These are phyloP conservation scores for Myiozetetes cayanensis DNA, from an alignment of 2,113 vertebrate species.

Conservation along the genomic window DNA sequence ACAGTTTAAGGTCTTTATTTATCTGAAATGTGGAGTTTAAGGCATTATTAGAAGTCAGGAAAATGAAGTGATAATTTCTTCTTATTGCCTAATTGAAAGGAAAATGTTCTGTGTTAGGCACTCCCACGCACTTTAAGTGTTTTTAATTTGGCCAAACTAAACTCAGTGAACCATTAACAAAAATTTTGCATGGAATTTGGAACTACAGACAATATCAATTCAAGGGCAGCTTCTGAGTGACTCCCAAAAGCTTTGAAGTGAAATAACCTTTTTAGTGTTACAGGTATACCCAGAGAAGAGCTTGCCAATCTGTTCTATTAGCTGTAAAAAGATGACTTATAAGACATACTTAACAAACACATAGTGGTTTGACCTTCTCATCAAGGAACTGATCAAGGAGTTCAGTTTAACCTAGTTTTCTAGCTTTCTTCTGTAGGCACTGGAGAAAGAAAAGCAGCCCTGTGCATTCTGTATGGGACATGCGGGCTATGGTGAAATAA, in stretches of 20 bases:
- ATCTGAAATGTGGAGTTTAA: neutral
- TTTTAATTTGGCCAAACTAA: neutral
- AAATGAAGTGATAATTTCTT: neutral
- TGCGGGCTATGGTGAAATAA: neutral
- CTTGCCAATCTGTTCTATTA: neutral
- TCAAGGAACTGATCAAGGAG: neutral
- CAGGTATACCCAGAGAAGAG: neutral
- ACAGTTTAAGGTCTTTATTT: neutral
- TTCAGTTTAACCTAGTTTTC: neutral
- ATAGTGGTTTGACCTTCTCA: neutral
- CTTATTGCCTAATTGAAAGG: neutral
- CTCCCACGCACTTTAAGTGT: fast-evolving
- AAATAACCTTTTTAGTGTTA: neutral
- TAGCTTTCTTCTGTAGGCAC: neutral
- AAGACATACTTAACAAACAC: neutral
- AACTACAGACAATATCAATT: neutral
- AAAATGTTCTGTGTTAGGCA: neutral
- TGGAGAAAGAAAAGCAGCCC: neutral
- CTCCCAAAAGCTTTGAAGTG: neutral
- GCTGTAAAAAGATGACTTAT: neutral
- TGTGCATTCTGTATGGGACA: neutral
- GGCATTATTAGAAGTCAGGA: neutral
- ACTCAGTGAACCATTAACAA: neutral
- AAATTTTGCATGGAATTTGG: neutral
- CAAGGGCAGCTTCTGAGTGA: neutral